Percentiles rank a stretch among this genome's conserved stretches.
These are phyloP conservation scores for Caenorhabditis tropicalis DNA, from an alignment of 1,140 invertebrate species.

Conservation along the genomic window DNA sequence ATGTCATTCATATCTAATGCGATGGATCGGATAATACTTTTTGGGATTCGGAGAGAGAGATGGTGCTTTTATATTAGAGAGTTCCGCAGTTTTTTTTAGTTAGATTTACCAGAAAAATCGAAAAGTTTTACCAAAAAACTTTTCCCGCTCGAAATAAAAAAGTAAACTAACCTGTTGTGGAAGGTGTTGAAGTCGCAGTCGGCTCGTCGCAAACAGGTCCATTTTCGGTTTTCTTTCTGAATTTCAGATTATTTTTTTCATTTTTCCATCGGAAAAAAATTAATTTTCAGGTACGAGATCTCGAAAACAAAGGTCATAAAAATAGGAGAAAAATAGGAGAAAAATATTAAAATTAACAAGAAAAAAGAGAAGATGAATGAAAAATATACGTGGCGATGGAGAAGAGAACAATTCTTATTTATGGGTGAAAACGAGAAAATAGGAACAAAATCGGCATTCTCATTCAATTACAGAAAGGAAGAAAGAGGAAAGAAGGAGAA, in stretches of 20 bases:
- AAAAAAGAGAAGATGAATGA: background rate
- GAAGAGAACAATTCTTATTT: constrained; percentile 14
- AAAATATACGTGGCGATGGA: background rate
- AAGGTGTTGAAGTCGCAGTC: background rate
- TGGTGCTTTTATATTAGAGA: too few species aligned
- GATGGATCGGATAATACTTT: too few species aligned
- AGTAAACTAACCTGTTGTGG: background rate
- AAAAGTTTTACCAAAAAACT: too few species aligned
- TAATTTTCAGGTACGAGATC: too few species aligned
- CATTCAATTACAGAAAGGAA: background rate
- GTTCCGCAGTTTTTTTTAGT: too few species aligned
- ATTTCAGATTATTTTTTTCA: background rate
- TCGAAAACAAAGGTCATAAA: too few species aligned
- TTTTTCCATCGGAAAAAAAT: background rate
- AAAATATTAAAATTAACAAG: background rate
- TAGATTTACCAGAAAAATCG: too few species aligned
- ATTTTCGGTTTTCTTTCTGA: background rate
- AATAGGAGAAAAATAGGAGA: background rate
- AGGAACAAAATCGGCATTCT: background rate
- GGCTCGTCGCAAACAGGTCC: constrained; percentile 22
- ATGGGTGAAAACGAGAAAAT: background rate
- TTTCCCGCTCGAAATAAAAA: background rate
- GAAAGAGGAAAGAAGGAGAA: background rate
- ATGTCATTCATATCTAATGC: too few species aligned
- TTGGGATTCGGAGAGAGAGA: too few species aligned